These are phyloP conservation scores for Ptyas mucosa DNA, from an alignment of 2,113 vertebrate genomes.

Conservation along the genomic window DNA sequence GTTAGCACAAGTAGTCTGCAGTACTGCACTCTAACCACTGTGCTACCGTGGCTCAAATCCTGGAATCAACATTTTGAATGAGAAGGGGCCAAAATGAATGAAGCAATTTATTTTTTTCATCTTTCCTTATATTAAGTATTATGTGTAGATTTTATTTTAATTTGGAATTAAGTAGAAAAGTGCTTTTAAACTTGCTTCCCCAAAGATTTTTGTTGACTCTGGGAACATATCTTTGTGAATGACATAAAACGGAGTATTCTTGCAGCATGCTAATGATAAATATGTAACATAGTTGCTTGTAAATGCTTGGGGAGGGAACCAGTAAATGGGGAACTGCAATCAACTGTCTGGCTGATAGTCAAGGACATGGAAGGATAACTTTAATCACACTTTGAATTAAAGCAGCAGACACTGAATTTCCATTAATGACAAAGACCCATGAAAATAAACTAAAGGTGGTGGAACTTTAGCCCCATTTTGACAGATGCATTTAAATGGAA, in stretches of 20 bases:
- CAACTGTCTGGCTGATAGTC: conserved; percentile 32
- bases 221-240: neutral
- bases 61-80: neutral
- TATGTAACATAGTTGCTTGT: conserved; percentile 60
- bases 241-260: rapidly evolving
- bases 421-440: conserved; percentile 37
- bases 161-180: neutral
- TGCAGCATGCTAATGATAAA: conserved; percentile 50
- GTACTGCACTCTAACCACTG: too few relatives aligned
- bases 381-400: conserved; percentile 16
- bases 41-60: neutral
- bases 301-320: conserved; percentile 54
- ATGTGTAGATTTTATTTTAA: neutral
- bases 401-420: conserved; percentile 4
- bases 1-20: too few relatives aligned
- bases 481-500: conserved; percentile 44
- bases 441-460: conserved; percentile 41
- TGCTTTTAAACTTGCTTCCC: neutral
- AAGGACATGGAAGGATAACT: neutral
- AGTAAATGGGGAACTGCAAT: conserved; percentile 32
- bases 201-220: neutral
- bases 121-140: rapidly evolving
- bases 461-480: conserved; percentile 50
- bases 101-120: rapidly evolving
- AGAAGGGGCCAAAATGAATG: neutral